Conservation (phyloP, 2,113 vertebrate species). For the Tachysurus fulvidraco region DNA sequence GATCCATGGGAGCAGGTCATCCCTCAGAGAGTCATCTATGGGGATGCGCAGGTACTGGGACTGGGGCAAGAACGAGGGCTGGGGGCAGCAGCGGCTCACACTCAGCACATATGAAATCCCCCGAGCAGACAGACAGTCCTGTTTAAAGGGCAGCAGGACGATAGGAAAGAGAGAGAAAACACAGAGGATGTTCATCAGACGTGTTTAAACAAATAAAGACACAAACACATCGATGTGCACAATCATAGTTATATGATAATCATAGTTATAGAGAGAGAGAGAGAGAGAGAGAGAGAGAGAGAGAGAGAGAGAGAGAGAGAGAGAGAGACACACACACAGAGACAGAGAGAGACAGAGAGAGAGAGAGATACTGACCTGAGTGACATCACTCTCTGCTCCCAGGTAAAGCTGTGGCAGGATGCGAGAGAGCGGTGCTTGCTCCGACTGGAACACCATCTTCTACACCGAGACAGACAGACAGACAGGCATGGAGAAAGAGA, state of each 20-base stretch:
- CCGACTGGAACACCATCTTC: constrained; percentile 69
- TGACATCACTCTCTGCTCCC: constrained; percentile 79
- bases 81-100: constrained; percentile 77
- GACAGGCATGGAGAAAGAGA: neutral
- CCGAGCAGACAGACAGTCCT: constrained; percentile 71
- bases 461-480: neutral
- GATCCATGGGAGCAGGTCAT: constrained; percentile 79
- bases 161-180: constrained; percentile 3
- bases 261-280: neutral
- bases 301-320: neutral
- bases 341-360: neutral
- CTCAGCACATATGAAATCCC: constrained; percentile 79
- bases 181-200: neutral
- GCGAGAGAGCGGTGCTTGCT: constrained; percentile 66
- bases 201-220: neutral
- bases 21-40: constrained; percentile 79
- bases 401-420: constrained; percentile 79
- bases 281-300: neutral
- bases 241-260: too few relatives aligned
- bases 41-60: constrained; percentile 77
- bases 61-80: constrained; percentile 72
- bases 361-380: constrained; percentile 65
- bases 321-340: too few relatives aligned
- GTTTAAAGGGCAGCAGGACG: neutral
- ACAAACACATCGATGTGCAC: too few relatives aligned